Base-by-base conservation (phyloP, 2,888 invertebrate genomes). In the Malacosoma neustria region DNA sequence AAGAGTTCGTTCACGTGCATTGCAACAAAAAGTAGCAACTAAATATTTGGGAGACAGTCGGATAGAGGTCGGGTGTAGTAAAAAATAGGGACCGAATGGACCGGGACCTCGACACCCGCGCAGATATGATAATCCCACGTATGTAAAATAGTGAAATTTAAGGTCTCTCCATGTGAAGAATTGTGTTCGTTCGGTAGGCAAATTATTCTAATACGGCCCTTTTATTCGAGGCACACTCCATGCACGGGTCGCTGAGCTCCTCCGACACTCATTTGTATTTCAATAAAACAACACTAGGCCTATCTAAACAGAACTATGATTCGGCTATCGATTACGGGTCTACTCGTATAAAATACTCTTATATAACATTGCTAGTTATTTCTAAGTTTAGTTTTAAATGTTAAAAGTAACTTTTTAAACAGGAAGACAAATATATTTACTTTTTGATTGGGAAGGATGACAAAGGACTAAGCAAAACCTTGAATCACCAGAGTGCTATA, bases 91-190 rank as follows among this genome's bases (percentile, higher is more conserved):
- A 55, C 61, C 56, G 57, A 40, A 48, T 43, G 47, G 42, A 51
- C 57, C 61, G 69, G 70, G 61, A 69, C 67, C 68, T 57, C 61
- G 54, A 71, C 71, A 68, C 77, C 72, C 79, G 72, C 57, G 57
- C 74, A 77, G 81, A 82, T 84, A 85, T 85, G 84, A 82, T 85
- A 82, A 84, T 82, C 81, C 80, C 72, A 57, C 75, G 74, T 81
- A 85, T 84, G 82, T 82, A 85, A 84, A 85, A 82, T 85, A 85
- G 85, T 84, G 72, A 82, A 85, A 84, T 85, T 82, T 84, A 82
- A 84, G 81, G 79, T 67, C 81, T 76, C 67, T 82, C 77, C 81
- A 82, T 82, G 84, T 85, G 84, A 85, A 85, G 82, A 82, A 85
- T 84, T 82, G 82, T 74, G 73, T 67, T 70, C 72, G 76, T 76